Base-by-base conservation (phyloP, 2,113 vertebrate genomes). In the Hoplias malabaricus region DNA sequence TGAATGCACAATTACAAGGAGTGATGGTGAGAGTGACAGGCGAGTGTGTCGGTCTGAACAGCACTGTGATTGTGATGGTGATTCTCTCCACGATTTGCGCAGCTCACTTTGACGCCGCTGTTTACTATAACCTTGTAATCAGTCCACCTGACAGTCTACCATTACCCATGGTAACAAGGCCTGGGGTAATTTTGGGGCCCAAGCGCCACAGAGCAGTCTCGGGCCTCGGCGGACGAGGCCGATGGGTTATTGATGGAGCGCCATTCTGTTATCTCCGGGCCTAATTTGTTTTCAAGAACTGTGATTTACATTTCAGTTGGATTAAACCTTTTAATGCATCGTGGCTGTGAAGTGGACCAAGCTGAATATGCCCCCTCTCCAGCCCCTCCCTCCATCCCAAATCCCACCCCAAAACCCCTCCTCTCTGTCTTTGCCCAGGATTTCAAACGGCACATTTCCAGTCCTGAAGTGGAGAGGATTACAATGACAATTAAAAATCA, bases 251-350 rank as follows among this genome's bases (percentile, higher is more conserved):
- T 92, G 91, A 92, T 89, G 80, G 69, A 78, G 71, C 53, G 63
- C 73, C 82, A 86, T 89, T 85, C 93, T 92, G 93, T 94, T 93
- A 94, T 94, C 94, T 94, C 92, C 91, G 87, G 84, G 86, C 80
- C 88, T 93, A 93, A 96, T 96, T 95, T 95, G 92, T 95, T 95
- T 96, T 96, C 92, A 95, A 95, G 93, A 95, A 93, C 88, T 86
- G 91, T 89, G 91, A 96, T 98, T 97, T 96, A 93, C 94, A 97
- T 98, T 96, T 96, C 95, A 95, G 92, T 93, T 93, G 92, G 92
- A 95, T 95, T 93, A 92, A 90, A 95, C 94, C 93, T 95, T 96
- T 94, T 93, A 95, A 95, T 93, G 91, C 92, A 88, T 86, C 87
- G 86, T 85, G 73, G 81, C 88, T 3, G 65, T 90, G 89, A 93